These are phyloP conservation scores for Sinocyclocheilus anshuiensis DNA, from an alignment of 2,113 vertebrate genomes.

Conservation along the genomic window DNA sequence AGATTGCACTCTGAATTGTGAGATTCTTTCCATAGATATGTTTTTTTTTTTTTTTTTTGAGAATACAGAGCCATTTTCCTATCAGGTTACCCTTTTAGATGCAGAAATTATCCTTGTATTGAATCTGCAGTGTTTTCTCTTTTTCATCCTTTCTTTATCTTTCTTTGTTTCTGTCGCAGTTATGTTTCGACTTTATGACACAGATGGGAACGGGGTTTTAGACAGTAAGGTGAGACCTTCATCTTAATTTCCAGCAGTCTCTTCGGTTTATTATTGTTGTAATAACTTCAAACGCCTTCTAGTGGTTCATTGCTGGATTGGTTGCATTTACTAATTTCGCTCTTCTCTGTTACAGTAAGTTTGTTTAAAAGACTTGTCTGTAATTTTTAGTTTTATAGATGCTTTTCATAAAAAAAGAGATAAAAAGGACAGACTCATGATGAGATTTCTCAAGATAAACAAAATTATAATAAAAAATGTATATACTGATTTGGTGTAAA, in stretches of 20 bases:
- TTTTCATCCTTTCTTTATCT: background rate
- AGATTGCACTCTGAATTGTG: background rate
- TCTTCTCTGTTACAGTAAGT: background rate
- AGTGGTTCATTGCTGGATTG: background rate
- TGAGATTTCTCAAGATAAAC: too few species aligned
- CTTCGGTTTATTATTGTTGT: background rate
- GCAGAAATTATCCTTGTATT: background rate
- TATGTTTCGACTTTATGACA: slow-evolving; percentile 18
- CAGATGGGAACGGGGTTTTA: slow-evolving; percentile 22
- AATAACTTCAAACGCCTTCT: background rate
- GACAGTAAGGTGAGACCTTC: slow-evolving; percentile 19
- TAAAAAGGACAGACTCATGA: too few species aligned
- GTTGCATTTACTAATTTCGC: background rate
- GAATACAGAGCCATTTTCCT: background rate
- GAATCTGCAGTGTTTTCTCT: background rate
- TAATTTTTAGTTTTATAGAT: background rate
- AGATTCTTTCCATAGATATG: background rate
- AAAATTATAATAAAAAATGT: too few species aligned
- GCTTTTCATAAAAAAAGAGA: too few species aligned
- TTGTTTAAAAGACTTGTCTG: background rate
- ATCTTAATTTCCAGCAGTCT: background rate
- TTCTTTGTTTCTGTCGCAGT: slow-evolving; percentile 19
- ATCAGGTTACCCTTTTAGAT: background rate
- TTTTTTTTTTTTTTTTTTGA: background rate
- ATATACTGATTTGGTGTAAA: too few species aligned